Conservation (phyloP, 1,140 invertebrate genomes). For the Ridgeia piscesae region DNA sequence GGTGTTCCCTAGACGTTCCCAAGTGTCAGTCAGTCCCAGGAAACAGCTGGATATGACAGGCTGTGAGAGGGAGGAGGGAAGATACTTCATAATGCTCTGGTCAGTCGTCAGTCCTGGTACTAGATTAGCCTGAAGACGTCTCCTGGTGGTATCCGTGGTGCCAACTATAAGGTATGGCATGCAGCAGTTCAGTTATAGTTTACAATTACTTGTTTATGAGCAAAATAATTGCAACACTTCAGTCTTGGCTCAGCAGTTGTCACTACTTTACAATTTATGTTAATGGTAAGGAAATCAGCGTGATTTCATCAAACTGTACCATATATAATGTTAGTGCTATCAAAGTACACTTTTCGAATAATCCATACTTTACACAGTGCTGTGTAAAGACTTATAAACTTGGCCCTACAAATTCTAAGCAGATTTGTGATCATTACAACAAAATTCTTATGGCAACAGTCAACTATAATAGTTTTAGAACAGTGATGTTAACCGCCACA, state of each 20-base stretch:
- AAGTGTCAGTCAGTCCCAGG: background rate
- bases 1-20: background rate
- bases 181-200: background rate
- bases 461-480: background rate
- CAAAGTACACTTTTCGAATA: too few relatives aligned
- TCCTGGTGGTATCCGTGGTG: background rate
- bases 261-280: too few relatives aligned
- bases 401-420: too few relatives aligned
- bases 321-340: too few relatives aligned
- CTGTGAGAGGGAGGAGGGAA: background rate
- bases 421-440: too few relatives aligned
- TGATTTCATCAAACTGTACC: too few relatives aligned
- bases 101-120: background rate
- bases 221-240: background rate
- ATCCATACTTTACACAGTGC: too few relatives aligned
- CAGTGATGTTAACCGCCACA: background rate
- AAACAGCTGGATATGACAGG: background rate
- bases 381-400: too few relatives aligned
- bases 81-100: background rate
- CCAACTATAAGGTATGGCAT: background rate
- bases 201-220: background rate
- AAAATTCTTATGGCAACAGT: too few relatives aligned
- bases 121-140: background rate
- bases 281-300: too few relatives aligned
- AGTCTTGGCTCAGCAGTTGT: too few relatives aligned